Percentiles rank a stretch among this genome's conserved stretches.
phyloP scores from a whole-genome alignment of 2,888 invertebrate genomes.

The Troides oblongomaculatus region DNA sequence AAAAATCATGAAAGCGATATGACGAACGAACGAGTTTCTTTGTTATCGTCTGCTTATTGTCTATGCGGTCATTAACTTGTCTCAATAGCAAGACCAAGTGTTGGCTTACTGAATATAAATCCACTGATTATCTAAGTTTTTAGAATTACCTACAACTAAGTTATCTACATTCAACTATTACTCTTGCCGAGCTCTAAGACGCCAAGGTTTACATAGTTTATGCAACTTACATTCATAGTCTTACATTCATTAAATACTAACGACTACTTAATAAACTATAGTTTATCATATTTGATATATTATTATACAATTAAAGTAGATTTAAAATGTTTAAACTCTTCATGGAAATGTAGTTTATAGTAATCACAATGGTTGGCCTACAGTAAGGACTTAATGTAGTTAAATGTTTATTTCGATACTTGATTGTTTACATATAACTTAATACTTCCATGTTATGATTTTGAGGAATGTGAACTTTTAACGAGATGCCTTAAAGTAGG shows the following conservation, averaged over 20 bases:
- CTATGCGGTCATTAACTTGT: conserved; percentile 26
- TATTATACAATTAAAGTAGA: too few relatives aligned
- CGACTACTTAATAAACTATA: too few relatives aligned
- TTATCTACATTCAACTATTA: background rate
- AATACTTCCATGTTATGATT: background rate
- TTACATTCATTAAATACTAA: too few relatives aligned
- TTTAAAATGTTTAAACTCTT: too few relatives aligned
- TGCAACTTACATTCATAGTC: too few relatives aligned
- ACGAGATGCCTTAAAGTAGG: conserved; percentile 2
- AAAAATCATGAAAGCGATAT: conserved; percentile 29
- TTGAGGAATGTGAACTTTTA: conserved; percentile 1
- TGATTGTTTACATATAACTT: background rate
- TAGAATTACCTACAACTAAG: background rate
- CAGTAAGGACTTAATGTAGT: too few relatives aligned
- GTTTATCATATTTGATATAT: too few relatives aligned
- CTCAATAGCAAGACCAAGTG: conserved; percentile 11
- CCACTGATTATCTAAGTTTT: conserved; percentile 4
- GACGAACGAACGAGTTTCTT: conserved; percentile 26
- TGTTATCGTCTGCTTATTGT: conserved; percentile 26
- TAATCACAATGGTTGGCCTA: too few relatives aligned
- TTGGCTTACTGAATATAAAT: conserved; percentile 5
- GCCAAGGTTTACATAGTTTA: too few relatives aligned
- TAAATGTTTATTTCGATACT: too few relatives aligned
- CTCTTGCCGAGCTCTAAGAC: too few relatives aligned
- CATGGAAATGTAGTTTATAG: too few relatives aligned